Base-by-base conservation (phyloP, 2,888 invertebrate species). In the Tenthredo livida region DNA sequence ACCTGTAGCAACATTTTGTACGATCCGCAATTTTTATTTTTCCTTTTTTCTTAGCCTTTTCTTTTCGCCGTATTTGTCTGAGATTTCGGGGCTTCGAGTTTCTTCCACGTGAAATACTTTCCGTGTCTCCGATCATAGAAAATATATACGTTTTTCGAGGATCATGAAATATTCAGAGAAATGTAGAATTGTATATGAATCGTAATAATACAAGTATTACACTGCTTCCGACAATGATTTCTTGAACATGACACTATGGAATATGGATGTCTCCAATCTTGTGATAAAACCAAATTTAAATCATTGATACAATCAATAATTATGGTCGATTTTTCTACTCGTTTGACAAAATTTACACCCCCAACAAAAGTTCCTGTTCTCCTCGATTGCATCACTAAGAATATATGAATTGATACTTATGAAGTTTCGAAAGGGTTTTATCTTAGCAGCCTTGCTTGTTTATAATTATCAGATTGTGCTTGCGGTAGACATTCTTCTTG, bases 101-200 rank as follows among this genome's bases (percentile, higher is more conserved):
- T 29, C 50, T 73, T 43, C 25, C 10, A 77, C 50, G 47, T 77
- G 50, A 77, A 54, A 77, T 54, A 50, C 77, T 77, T 54, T 54
- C 1, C 54, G 54, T 50, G 40, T 77, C 77, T 77, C 47, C 77
- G 77, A 77, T 77, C 77, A 77, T 77, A 54, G 77, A 9, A 33
- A 77, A 77, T 54, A 77, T 77, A n/a, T 29, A 50, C 54, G 33
- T 77, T 25, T 33, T 21, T 9, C 54, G 33, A 77, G 54, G 40
- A 50, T 77, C 77, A 54, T 77, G 77, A 77, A 77, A 77, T 77
- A 77, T 77, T 77, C 50, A 50, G 25, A 25, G 75, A 75, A 12
- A 15, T 77, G 50, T 25, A 54, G 77, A 77, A 77, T 54, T 29
- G 77, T 50, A 77, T 54, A 77, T 54, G 29, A 77, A 77, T 77